Percentiles rank a stretch among this genome's conserved stretches.
These are phyloP conservation scores for Sapajus apella DNA, from an alignment of 2,113 vertebrate genomes.

Conservation along the genomic window DNA sequence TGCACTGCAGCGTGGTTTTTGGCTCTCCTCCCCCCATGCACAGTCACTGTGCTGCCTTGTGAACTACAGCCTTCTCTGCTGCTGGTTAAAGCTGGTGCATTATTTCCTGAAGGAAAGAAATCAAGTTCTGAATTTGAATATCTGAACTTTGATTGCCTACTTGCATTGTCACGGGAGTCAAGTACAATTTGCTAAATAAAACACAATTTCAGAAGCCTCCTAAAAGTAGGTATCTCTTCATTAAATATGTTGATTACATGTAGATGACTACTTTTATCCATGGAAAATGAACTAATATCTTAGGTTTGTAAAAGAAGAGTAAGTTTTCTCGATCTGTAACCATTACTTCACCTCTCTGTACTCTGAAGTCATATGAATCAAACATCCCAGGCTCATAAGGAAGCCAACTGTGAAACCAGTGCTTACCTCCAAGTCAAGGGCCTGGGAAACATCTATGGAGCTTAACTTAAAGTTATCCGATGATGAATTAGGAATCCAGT, in stretches of 20 bases:
- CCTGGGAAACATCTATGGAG: neutral
- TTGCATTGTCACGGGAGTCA: neutral
- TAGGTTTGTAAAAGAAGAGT: neutral
- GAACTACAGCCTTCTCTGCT: neutral
- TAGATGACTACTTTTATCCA: neutral
- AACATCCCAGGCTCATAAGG: neutral
- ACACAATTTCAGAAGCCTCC: neutral
- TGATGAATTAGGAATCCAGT: neutral
- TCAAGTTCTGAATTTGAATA: constrained; percentile 4
- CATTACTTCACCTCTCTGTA: neutral
- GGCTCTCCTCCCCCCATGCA: accelerated
- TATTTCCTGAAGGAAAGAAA: neutral
- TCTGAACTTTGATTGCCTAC: neutral
- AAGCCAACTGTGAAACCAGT: neutral
- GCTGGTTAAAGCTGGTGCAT: neutral
- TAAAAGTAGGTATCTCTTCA: neutral
- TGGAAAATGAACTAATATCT: neutral
- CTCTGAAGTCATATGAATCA: neutral
- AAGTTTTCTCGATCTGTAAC: neutral
- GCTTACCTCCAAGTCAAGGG: neutral
- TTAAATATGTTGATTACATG: neutral
- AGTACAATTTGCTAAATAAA: constrained; percentile 17
- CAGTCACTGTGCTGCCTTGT: neutral
- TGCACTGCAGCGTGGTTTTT: neutral
- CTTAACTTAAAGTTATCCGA: neutral